Percentiles rank a stretch among this genome's conserved stretches.
Conservation (phyloP, 2,113 vertebrate species). For the Taxidea taxus region DNA sequence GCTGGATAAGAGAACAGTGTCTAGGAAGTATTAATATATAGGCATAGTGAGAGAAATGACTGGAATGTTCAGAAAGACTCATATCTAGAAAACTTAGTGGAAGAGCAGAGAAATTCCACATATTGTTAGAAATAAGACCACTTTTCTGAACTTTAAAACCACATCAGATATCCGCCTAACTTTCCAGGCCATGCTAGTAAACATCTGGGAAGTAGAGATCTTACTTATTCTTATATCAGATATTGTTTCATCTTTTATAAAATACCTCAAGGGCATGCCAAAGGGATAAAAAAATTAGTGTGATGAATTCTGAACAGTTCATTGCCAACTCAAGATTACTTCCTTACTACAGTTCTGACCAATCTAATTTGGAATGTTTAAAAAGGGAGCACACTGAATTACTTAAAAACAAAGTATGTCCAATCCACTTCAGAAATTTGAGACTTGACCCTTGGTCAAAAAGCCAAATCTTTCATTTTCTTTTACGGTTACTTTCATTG, state of each 20-base stretch:
- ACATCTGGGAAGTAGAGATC: not conserved
- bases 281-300: not conserved
- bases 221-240: not conserved
- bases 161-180: not conserved
- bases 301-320: not conserved
- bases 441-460: not conserved
- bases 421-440: not conserved
- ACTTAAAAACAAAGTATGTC: not conserved
- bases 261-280: not conserved
- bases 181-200: not conserved
- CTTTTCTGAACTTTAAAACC: not conserved
- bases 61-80: not conserved
- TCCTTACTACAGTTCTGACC: not conserved
- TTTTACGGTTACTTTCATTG: not conserved
- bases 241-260: constrained; percentile 1
- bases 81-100: not conserved
- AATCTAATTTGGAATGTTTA: not conserved
- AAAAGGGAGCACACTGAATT: not conserved
- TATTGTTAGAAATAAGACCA: not conserved
- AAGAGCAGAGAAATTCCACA: not conserved
- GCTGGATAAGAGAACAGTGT: not conserved
- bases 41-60: not conserved
- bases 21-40: not conserved
- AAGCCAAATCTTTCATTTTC: not conserved
- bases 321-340: not conserved